Conservation (phyloP, 2,888 invertebrate species). For the Unio pictorum region DNA sequence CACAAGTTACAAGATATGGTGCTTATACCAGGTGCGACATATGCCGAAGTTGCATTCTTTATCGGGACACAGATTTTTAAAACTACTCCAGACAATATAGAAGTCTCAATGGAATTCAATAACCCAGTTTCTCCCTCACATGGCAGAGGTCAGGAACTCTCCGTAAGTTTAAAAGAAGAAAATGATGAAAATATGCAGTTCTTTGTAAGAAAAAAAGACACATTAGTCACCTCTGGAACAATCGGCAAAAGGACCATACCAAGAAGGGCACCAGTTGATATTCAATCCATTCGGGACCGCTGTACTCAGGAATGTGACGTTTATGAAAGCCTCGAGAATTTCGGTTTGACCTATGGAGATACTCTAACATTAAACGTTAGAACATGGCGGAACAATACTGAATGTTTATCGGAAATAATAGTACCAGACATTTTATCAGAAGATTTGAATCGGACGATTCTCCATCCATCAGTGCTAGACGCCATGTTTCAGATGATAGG, state of each 20-base stretch:
- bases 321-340: conserved; percentile 18
- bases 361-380: conserved; percentile 19
- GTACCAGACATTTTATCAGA: conserved; percentile 25
- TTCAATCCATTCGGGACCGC: conserved; percentile 16
- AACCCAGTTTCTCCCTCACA: not conserved
- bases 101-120: not conserved
- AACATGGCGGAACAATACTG: conserved; percentile 25
- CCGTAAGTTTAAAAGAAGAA: too few relatives aligned
- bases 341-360: conserved; percentile 31
- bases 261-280: not conserved
- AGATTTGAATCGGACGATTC: conserved; percentile 26
- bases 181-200: not conserved
- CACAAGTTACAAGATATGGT: conserved; percentile 25
- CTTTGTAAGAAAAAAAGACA: not conserved
- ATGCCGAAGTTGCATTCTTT: conserved; percentile 36
- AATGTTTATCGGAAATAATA: conserved; percentile 35
- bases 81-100: not conserved
- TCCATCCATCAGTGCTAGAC: conserved; percentile 49
- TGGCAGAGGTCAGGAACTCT: not conserved
- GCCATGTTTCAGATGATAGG: conserved; percentile 43
- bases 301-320: conserved; percentile 14
- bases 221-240: too few relatives aligned
- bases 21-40: conserved; percentile 39
- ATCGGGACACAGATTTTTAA: conserved; percentile 9
- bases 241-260: too few relatives aligned